A percentile compares a stretch with the other conserved stretches of the same genome.
Conservation (phyloP, 2,797 vertebrate species). For the Sarcoramphus papa region DNA sequence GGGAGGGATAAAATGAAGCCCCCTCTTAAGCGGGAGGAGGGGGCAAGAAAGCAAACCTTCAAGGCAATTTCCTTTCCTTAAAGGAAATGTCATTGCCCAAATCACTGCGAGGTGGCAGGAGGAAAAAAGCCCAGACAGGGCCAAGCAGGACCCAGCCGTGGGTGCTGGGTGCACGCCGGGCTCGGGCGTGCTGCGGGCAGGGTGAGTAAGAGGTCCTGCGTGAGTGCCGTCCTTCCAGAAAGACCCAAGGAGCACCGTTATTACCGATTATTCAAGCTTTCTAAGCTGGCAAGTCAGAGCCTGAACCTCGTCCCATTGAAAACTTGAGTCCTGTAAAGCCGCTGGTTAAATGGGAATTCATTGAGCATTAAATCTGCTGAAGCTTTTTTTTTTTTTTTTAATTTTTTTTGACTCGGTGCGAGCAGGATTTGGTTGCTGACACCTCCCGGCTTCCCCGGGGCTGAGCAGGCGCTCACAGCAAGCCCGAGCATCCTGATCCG, state of each 20-base stretch:
- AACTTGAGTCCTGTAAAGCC: background rate
- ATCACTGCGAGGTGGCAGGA: background rate
- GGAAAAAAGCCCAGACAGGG: background rate
- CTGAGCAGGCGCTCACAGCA: background rate
- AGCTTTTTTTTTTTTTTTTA: background rate
- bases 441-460: background rate
- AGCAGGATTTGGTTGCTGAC: background rate
- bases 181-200: background rate
- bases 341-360: background rate
- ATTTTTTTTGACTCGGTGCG: fast-evolving
- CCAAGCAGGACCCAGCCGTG: background rate
- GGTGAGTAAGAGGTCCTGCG: background rate
- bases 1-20: background rate
- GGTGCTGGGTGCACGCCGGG: background rate
- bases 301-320: background rate
- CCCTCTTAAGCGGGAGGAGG: background rate
- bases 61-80: background rate
- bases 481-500: fast-evolving
- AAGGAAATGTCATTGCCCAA: background rate
- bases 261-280: background rate
- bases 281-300: background rate
- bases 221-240: background rate
- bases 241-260: background rate
- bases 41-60: background rate
- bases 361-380: fast-evolving